Base-by-base conservation (phyloP, 2,797 vertebrate species). In the Darevskia mixta region DNA sequence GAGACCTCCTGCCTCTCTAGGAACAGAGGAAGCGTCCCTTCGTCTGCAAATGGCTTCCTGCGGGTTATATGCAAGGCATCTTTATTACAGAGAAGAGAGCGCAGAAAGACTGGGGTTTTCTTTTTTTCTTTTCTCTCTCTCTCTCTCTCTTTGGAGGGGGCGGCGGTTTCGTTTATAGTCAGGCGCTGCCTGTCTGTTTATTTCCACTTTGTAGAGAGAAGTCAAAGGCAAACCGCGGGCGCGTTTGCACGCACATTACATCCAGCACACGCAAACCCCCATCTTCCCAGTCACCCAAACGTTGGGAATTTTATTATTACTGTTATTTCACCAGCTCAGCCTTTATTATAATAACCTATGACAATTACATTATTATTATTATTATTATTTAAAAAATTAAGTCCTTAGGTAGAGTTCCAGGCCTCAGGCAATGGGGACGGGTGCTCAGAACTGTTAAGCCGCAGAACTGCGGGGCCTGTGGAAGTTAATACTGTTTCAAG, bases 281-380 rank as follows among this genome's bases (percentile, higher is more conserved):
- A 20, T 1, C 49, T 35, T 8, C 67, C 71, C 69, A 38, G 25
- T 32, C 15, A 20, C 77, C 61, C 32, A 49, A 32, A 55, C 10
- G 35, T 92, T 72, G 82, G 79, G 77, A 87, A 83, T 91, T 67
- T 94, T 92, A 32, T 32, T 72, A 13, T 7, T 35, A 18, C 32
- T 73, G 7, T 73, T 77, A 43, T 96, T 96, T 71, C 87, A 92
- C 94, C 95, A 95, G 80, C 87, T 93, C 89, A 95, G 92, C 95
- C 96, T 97, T 94, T 92, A 93, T 91, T 95, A 94, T 91, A 55
- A 95, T 93, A 94, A 96, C 87, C 92, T 93, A 93, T 93, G 95
- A 96, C 95, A 95, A 92, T 96, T 95, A 64, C 61, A 18, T 64
- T 18, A 41, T 41, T 41, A 41, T 64, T 18, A 18, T 64, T 64